Conservation (phyloP, 2,888 invertebrate genomes). For the Acrocyrtus sp. region DNA sequence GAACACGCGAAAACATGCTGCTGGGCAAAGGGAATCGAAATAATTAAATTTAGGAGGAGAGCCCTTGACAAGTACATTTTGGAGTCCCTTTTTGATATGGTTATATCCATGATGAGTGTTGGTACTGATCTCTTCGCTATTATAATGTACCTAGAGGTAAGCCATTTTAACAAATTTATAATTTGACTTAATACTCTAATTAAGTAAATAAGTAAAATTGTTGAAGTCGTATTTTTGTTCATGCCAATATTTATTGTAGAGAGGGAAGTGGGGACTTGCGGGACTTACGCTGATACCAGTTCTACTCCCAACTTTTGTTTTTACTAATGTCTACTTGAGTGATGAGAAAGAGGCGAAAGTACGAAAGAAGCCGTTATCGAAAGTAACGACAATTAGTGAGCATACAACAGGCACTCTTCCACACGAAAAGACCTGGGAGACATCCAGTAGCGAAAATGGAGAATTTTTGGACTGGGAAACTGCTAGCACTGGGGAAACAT, state of each 20-base stretch:
- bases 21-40: constrained; percentile 49
- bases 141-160: constrained; percentile 48
- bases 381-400: background rate
- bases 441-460: background rate
- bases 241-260: constrained; percentile 26
- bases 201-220: background rate
- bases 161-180: background rate
- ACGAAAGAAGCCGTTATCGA: background rate
- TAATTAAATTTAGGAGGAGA: constrained; percentile 43
- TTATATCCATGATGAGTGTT: constrained; percentile 52
- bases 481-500: background rate
- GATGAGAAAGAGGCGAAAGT: constrained; percentile 38
- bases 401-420: background rate
- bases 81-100: constrained; percentile 55
- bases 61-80: constrained; percentile 48
- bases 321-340: constrained; percentile 59
- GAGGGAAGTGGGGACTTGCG: constrained; percentile 42
- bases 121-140: constrained; percentile 53
- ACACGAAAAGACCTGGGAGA: background rate
- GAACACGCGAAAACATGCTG: no score
- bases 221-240: background rate
- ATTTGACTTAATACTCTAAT: no score
- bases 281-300: constrained; percentile 55
- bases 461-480: no score
- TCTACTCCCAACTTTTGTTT: constrained; percentile 58